Percentiles rank a stretch among this genome's conserved stretches.
Conservation (phyloP, 2,888 invertebrate genomes). For the Leucozona laternaria region DNA sequence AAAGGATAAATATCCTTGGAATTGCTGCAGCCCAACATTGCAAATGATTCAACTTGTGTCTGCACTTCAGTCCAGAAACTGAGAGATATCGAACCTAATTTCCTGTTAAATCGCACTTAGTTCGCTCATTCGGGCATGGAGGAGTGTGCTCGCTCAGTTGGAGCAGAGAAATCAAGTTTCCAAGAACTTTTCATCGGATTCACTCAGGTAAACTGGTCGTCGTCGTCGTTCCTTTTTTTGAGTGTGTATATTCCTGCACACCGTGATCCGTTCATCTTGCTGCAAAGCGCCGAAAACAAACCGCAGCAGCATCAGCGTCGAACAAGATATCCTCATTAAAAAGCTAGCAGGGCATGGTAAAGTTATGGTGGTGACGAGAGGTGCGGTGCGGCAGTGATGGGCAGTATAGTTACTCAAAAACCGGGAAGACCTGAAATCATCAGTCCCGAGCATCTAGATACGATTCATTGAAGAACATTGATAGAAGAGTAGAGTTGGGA, state of each 20-base stretch:
- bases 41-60: constrained; percentile 23
- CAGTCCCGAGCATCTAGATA: constrained; percentile 51
- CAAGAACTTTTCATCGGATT: constrained; percentile 67
- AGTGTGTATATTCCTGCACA: not conserved
- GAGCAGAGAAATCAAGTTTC: constrained; percentile 66
- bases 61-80: constrained; percentile 41
- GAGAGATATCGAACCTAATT: constrained; percentile 71
- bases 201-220: constrained; percentile 63
- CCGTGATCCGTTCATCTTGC: constrained; percentile 11
- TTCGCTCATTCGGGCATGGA: constrained; percentile 66
- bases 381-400: constrained; percentile 1
- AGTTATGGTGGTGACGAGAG: not conserved
- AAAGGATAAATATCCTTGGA: constrained; percentile 1
- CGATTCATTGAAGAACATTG: constrained; percentile 19
- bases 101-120: constrained; percentile 75
- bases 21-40: constrained; percentile 9
- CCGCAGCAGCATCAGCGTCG: constrained; percentile 71
- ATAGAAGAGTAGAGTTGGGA: not conserved
- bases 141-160: constrained; percentile 68
- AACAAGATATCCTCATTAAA: constrained; percentile 73
- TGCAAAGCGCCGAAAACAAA: constrained; percentile 67
- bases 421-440: constrained; percentile 64
- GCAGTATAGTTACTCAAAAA: constrained; percentile 51
- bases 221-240: not conserved
- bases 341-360: not conserved